Evolutionary conservation across 2,797 vertebrate genomes (phyloP), one percentile per base, ranked within the genome.

Genomic region (Leptatherina wallacei): DNA sequence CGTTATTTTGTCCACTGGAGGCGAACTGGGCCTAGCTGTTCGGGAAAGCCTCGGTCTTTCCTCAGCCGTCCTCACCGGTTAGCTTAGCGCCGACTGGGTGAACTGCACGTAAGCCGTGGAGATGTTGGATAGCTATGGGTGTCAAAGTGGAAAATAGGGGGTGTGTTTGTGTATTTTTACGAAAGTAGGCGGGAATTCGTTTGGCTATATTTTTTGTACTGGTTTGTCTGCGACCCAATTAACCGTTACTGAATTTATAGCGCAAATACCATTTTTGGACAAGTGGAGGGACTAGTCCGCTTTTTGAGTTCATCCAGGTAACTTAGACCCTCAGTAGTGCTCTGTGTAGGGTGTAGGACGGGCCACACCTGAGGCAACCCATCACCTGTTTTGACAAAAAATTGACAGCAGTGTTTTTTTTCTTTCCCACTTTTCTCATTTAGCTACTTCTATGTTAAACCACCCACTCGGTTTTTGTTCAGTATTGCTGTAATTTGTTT

Each of bases 131-230:
- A 72, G 80, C 71, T 60, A 13, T 61, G 59, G 69, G 73, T 73
- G 71, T 76, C 67, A 70, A 76, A 84, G 75, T 81, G 83, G 85
- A 88, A 76, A 57, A 89, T 63, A 92, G 91, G 93, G 93, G 93
- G 94, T 94, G 94, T 94, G 94, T 94, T 93, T 94, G 88, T 93
- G 89, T 87, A 71, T 90, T 82, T 90, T 85, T 91, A 89, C 75
- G 83, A 93, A 92, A 93, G 92, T 84, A 94, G 94, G 94, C 94
- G 94, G 94, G 94, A 95, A 89, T 83, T 75, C 61, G 72, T 83
- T 75, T 79, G 78, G 85, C 57, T 77, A 54, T 55, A 12, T 10
- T 71, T 52, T 54, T 32, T 20, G 3, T 61, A 6, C 57, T 30
- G 7, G 20, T 47, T 52, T 49, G 20, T 65, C 33, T 27, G 13